phyloP scores from a whole-genome alignment of 1,140 invertebrate species.

The Trichonephila inaurata region DNA sequence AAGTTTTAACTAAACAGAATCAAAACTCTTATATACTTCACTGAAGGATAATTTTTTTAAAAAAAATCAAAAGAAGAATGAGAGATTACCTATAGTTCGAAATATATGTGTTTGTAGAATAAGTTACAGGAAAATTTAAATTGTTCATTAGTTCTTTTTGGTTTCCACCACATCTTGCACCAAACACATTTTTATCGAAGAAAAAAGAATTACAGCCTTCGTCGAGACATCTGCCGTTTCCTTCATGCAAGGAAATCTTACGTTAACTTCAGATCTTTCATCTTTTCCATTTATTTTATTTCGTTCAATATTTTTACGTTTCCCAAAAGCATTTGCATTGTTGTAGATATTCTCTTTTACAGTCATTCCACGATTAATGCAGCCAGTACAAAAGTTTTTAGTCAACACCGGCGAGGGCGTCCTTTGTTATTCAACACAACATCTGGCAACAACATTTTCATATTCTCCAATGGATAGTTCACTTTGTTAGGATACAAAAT shows the following conservation, averaged over 20 bases:
- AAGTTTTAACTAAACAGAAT: too few relatives aligned
- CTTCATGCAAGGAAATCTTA: background rate
- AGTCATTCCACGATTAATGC: conserved; percentile 33
- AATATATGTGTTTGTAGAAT: background rate
- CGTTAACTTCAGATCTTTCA: background rate
- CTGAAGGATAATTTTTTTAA: background rate
- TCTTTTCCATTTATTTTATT: background rate
- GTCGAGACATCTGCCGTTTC: background rate
- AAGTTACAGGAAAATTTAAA: background rate
- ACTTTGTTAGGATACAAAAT: conserved; percentile 52
- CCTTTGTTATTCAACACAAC: conserved; percentile 42
- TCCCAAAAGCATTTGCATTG: background rate
- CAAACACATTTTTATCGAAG: background rate
- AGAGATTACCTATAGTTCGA: background rate
- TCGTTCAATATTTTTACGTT: background rate
- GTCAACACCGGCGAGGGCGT: conserved; percentile 31
- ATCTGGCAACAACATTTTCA: conserved; percentile 37
- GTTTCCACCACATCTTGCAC: background rate
- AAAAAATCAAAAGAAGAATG: background rate
- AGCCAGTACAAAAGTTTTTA: conserved; percentile 61
- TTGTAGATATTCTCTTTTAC: too few relatives aligned
- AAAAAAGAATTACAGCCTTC: background rate
- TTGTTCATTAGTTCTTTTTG: background rate
- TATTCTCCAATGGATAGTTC: conserved; percentile 58
- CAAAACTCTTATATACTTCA: too few relatives aligned